Base-by-base conservation (phyloP, 1,140 invertebrate genomes). In the roundworm (Caenorhabditis elegans) region DNA sequence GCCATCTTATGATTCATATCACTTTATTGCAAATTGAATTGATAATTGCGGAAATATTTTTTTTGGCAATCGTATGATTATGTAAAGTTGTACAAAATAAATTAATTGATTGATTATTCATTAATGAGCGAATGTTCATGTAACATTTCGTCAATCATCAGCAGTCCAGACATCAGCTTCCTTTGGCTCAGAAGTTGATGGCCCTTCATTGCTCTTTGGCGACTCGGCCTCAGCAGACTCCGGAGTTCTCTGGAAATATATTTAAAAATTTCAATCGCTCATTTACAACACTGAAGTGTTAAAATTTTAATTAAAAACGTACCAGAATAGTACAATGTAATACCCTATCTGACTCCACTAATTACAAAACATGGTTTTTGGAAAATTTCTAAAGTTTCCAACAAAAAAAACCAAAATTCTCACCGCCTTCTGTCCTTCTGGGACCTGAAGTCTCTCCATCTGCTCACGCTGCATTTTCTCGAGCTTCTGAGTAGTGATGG, bases 391-490 rank as follows among this genome's bases (percentile, higher is more conserved):
- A n/a, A n/a, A n/a, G n/a, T n/a, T n/a, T n/a, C n/a, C n/a, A n/a
- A n/a, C n/a, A n/a, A n/a, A n/a, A n/a, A n/a, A n/a, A n/a, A n/a
- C n/a, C n/a, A n/a, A n/a, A n/a, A n/a, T n/a, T 43, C 39, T 43
- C 15, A 43, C 15, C 26, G n/a, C 31, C 53, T 70, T 17, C 34
- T n/a, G 8, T 55, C 26, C 17, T 28, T 36, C 60, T 28, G 60
- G 60, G 39, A 39, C 17, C 60, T 39, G 31, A 31, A 70, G 11
- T 26, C 39, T 70, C 34, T 70, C 60, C 60, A 70, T 70, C 39
- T 70, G 60, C 3, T 79, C 78, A 26, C 24, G 10, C 47, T 83
- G 82, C 82, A 83, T 83, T 65, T 83, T 36, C 31, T 83, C 76
- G 2, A 83, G 51, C 34, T 83, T 83, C 39, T 83, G 76, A n/a